Conservation (phyloP, 2,888 invertebrate genomes). For the Esperia sulphurella region DNA sequence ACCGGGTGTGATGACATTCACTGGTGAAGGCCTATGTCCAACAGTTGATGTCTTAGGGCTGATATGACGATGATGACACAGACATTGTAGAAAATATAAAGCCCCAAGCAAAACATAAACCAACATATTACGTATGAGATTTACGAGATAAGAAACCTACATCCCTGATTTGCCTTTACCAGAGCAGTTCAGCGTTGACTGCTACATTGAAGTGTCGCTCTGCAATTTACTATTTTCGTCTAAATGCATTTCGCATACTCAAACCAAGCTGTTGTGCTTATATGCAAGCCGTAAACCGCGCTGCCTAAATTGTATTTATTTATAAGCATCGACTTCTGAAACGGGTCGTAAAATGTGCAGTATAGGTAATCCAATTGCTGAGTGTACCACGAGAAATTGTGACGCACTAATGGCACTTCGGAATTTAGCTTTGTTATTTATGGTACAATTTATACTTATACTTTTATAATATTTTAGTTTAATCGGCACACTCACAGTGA, state of each 20-base stretch:
- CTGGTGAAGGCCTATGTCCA: too few relatives aligned
- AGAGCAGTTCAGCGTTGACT: background rate
- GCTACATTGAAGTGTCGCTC: conserved; percentile 22
- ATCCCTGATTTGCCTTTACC: background rate
- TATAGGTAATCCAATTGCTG: conserved; percentile 28
- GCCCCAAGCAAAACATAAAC: background rate
- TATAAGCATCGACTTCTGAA: conserved; percentile 57
- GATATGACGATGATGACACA: background rate
- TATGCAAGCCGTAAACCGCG: conserved; percentile 41
- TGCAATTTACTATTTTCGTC: conserved; percentile 37
- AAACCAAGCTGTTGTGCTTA: conserved; percentile 35
- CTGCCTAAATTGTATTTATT: conserved; percentile 52
- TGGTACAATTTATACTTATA: conserved; percentile 1
- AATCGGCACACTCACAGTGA: too few relatives aligned
- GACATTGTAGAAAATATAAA: too few relatives aligned
- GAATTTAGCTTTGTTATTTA: conserved; percentile 2
- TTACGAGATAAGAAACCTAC: background rate
- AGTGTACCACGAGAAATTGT: conserved; percentile 32
- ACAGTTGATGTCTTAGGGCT: too few relatives aligned
- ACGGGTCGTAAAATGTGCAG: conserved; percentile 51
- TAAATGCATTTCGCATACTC: conserved; percentile 28
- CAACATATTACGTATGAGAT: background rate
- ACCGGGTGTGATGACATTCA: too few relatives aligned
- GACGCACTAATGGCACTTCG: conserved; percentile 39
- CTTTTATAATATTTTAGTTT: background rate